These are phyloP conservation scores for Drosophila serrata DNA, from an alignment of 1,140 invertebrate genomes.

Conservation along the genomic window DNA sequence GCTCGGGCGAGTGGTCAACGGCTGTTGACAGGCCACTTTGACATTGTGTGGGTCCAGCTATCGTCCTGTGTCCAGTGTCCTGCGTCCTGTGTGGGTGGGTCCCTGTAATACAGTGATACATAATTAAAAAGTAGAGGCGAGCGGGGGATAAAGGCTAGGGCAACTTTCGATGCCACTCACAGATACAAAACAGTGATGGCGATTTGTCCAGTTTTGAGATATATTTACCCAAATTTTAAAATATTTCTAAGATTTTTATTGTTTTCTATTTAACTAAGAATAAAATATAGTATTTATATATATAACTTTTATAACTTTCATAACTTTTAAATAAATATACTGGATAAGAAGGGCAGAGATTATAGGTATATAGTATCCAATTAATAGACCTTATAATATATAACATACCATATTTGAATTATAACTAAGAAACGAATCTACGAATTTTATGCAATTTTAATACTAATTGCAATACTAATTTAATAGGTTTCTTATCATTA, in stretches of 20 bases:
- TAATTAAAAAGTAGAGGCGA: constrained; percentile 66
- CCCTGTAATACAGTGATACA: constrained; percentile 58
- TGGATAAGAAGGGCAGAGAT: too few relatives aligned
- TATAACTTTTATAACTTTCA: too few relatives aligned
- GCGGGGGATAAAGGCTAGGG: constrained; percentile 42
- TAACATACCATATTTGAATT: too few relatives aligned
- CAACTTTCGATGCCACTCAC: constrained; percentile 67
- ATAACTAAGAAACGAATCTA: too few relatives aligned
- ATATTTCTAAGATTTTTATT: too few relatives aligned
- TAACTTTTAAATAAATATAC: too few relatives aligned
- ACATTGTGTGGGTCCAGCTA: constrained; percentile 50
- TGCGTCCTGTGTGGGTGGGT: constrained; percentile 16
- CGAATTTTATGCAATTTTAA: too few relatives aligned
- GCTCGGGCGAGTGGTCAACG: constrained; percentile 72
- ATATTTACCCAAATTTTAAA: not conserved
- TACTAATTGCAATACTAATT: too few relatives aligned
- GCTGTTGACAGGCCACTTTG: constrained; percentile 79
- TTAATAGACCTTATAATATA: too few relatives aligned
- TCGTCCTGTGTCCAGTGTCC: constrained; percentile 21
- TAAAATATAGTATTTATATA: too few relatives aligned
- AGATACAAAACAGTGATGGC: constrained; percentile 12
- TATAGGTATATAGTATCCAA: too few relatives aligned
- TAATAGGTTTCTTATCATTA: not conserved
- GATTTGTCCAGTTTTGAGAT: not conserved
- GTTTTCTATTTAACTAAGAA: too few relatives aligned